Percentiles rank a stretch among this genome's conserved stretches.
phyloP scores from a whole-genome alignment of 64 coral and sea anemone genomes.

The Acropora yongei region DNA sequence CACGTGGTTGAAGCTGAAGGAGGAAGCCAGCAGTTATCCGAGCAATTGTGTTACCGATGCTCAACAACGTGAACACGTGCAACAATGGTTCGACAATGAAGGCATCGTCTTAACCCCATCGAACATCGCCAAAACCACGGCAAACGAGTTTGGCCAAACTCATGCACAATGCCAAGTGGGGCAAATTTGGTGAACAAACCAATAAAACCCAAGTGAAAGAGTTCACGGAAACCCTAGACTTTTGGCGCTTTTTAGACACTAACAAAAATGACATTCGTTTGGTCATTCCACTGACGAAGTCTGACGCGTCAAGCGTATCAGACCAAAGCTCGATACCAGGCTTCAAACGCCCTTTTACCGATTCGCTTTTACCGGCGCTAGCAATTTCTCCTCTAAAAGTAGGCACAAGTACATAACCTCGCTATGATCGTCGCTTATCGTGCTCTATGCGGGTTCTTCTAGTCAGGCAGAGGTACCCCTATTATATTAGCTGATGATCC shows the following conservation, averaged over 20 bases:
- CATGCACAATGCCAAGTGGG: conserved; percentile 50
- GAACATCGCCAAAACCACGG: conserved; percentile 26
- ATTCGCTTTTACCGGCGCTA: no score
- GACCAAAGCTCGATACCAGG: no score
- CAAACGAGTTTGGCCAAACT: not conserved
- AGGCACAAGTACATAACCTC: no score
- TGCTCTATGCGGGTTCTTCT: no score
- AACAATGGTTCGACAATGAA: not conserved
- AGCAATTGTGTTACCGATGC: not conserved
- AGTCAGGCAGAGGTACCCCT: no score
- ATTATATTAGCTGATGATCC: no score
- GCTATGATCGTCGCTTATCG: no score
- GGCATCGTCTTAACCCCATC: not conserved
- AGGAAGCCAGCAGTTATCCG: conserved; percentile 38
- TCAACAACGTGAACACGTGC: not conserved
- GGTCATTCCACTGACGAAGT: not conserved
- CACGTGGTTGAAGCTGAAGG: conserved; percentile 48
- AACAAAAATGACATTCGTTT: not conserved
- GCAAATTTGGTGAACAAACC: conserved; percentile 15
- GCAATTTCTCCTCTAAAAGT: no score
- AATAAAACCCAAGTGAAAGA: conserved; percentile 8
- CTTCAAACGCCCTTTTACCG: no score
- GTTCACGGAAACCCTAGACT: not conserved
- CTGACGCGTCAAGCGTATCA: no score
- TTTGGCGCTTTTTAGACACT: not conserved